phyloP scores from a whole-genome alignment of 2,888 invertebrate species.

The Cerastis leucographa region DNA sequence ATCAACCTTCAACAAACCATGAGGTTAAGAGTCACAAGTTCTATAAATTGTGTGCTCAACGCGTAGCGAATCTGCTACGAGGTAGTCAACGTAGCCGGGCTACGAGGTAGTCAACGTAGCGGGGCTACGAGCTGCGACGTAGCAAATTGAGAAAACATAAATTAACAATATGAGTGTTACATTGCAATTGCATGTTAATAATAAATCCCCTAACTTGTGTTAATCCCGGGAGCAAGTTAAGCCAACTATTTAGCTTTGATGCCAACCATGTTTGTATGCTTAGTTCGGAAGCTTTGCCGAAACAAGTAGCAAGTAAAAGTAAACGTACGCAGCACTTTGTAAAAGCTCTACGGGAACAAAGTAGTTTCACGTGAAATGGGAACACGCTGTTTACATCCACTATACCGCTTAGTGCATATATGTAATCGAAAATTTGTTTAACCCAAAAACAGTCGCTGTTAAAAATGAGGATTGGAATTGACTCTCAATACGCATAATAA shows the following conservation, averaged over 20 bases:
- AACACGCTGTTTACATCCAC: slow-evolving; percentile 6
- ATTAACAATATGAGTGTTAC: background rate
- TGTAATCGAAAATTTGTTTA: background rate
- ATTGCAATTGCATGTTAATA: background rate
- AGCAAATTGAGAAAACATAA: background rate
- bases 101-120: background rate
- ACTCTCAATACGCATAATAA: background rate
- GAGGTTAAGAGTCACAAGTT: background rate
- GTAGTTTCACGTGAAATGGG: slow-evolving; percentile 30
- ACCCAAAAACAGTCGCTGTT: rapidly evolving
- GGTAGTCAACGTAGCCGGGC: background rate
- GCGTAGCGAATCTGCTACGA: background rate
- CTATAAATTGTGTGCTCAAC: background rate
- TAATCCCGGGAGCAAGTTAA: slow-evolving; percentile 12
- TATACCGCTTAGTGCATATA: slow-evolving; percentile 7
- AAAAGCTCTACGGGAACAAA: slow-evolving; percentile 15
- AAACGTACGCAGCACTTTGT: slow-evolving; percentile 46
- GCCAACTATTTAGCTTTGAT: slow-evolving; percentile 15
- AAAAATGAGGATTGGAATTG: background rate
- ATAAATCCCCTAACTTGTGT: background rate
- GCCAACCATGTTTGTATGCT: slow-evolving; percentile 18
- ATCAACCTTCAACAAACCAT: background rate
- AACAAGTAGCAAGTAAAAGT: slow-evolving; percentile 41
- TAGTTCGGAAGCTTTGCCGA: slow-evolving; percentile 24
- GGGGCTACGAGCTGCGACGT: background rate